Base-by-base conservation (phyloP, 53 echinoderm and acorn worm species). In the Actinopyga echinites region DNA sequence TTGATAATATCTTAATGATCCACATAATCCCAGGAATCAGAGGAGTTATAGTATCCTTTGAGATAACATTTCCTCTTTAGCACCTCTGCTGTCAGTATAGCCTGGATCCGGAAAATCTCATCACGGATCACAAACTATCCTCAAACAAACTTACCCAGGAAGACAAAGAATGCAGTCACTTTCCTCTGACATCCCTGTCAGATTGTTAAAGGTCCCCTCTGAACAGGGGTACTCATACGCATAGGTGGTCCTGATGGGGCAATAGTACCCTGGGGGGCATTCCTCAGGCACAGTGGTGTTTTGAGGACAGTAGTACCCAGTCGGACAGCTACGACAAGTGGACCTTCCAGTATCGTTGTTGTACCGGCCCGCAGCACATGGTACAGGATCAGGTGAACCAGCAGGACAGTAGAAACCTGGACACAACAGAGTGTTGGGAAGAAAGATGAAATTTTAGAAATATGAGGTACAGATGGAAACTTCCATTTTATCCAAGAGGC, bases 221-320 rank as follows among this genome's bases (percentile, higher is more conserved):
- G 92, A 90, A 37, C 97, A 96, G 9, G 97, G 92, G 69, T 88
- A 49, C 31, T 94, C 93, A 42, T 88, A 86, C 26, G 89, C 91
- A 13, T 91, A 86, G 5, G 85, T 80, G 49, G 97, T 96, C 28
- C 82, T 57, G 4, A 38, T 57, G 0, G 86, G 92, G 54, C 97
- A 96, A 86, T 92, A 96, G 69, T 96, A 94, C 2, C 97, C 97
- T 56, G 92, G 53, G 0, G 94, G 88, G 55, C 97, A 96, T 37
- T 87, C 92, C 0, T 83, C 81, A 0, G 97, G 97, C 25, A 89
- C 86, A 0, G 94, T 94, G 49, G 94, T 97, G 80, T 97, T 94
- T 35, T 86, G 90, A 4, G 90, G 84, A 57, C 99, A 97, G 63
- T 97, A 97, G 83, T 84, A 97, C 0, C 99, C 99, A 1, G 71